Percentiles rank a stretch among this genome's conserved stretches.
Conservation (phyloP, 2,797 vertebrate genomes). For the Oreonectes daqikongensis region DNA sequence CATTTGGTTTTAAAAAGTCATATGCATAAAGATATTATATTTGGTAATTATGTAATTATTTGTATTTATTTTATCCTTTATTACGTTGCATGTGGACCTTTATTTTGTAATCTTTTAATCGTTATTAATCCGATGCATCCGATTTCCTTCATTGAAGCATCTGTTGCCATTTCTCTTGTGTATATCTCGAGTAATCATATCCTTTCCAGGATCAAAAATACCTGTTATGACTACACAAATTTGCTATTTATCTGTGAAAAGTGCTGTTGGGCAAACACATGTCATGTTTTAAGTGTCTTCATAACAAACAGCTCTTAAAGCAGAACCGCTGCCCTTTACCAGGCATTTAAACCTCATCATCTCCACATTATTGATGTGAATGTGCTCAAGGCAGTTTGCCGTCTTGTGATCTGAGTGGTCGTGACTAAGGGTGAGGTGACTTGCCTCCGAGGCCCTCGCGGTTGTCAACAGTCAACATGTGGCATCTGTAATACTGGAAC, state of each 20-base stretch:
- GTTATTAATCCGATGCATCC: background rate
- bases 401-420: conserved; percentile 47
- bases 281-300: background rate
- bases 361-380: conserved; percentile 18
- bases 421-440: conserved; percentile 17
- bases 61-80: too few relatives aligned
- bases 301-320: conserved; percentile 16
- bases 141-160: background rate
- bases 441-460: conserved; percentile 4
- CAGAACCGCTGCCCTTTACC: conserved; percentile 38
- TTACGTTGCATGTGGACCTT: background rate
- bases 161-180: conserved; percentile 4
- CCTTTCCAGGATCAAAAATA: background rate
- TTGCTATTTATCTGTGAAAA: conserved; percentile 1
- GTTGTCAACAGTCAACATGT: conserved; percentile 29
- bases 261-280: conserved; percentile 15
- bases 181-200: background rate
- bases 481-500: conserved; percentile 7
- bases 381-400: background rate
- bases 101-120: background rate
- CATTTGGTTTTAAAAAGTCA: too few relatives aligned
- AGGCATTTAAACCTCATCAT: conserved; percentile 24
- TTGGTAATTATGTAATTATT: too few relatives aligned
- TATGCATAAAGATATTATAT: too few relatives aligned
- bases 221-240: conserved; percentile 1